These are phyloP conservation scores for Liodrosophila aerea DNA, from an alignment of 2,888 invertebrate species.

Conservation along the genomic window DNA sequence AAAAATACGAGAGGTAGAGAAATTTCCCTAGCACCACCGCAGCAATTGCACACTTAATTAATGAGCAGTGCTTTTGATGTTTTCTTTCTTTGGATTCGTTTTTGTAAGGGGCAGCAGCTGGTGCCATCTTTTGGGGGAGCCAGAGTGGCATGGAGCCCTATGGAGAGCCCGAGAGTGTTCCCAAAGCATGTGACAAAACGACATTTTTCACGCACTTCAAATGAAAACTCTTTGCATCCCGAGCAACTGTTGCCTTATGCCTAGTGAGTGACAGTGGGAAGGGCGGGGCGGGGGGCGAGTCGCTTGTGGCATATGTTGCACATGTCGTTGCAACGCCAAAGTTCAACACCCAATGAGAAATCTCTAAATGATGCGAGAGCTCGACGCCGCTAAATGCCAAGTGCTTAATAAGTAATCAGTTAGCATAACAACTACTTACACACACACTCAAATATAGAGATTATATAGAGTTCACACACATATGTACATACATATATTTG, in stretches of 20 bases:
- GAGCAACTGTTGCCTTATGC: background rate
- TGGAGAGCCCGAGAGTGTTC: too few relatives aligned
- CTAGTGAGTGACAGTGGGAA: background rate
- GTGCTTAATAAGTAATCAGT: constrained; percentile 72
- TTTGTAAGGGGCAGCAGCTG: constrained; percentile 55
- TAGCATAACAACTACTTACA: constrained; percentile 24
- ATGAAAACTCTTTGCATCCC: constrained; percentile 55
- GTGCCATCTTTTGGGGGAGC: constrained; percentile 11
- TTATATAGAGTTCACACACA: too few relatives aligned
- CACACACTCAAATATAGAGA: background rate
- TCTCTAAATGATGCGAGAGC: constrained; percentile 60
- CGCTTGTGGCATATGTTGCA: constrained; percentile 70
- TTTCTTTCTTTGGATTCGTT: constrained; percentile 13
- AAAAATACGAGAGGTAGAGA: constrained; percentile 43
- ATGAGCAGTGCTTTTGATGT: constrained; percentile 79
- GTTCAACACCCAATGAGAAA: constrained; percentile 70
- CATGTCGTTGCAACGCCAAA: constrained; percentile 32
- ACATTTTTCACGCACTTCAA: constrained; percentile 71
- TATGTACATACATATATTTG: constrained; percentile 5
- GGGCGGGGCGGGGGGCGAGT: constrained; percentile 14
- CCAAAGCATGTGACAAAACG: constrained; percentile 67
- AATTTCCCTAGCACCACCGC: constrained; percentile 6
- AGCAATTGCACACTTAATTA: constrained; percentile 81
- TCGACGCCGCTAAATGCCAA: constrained; percentile 32
- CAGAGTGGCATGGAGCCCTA: background rate